Evolutionary conservation across 2,797 vertebrate genomes (phyloP).

Genomic region (Capromys pilorides): DNA sequence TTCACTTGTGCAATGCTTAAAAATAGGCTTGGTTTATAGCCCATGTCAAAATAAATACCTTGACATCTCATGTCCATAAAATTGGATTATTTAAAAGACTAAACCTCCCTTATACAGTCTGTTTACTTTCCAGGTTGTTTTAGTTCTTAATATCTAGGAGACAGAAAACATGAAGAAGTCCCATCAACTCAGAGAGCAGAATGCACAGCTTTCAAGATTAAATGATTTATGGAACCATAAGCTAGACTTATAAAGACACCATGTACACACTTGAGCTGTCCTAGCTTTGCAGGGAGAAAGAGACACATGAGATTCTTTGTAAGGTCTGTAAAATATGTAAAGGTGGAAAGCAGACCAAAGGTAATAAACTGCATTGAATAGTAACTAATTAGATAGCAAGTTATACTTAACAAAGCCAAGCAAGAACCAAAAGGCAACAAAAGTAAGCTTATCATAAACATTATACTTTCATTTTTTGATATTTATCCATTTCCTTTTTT

Average conservation of each 20-base stretch:
- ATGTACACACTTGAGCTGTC: not conserved
- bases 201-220: not conserved
- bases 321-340: not conserved
- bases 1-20: not conserved
- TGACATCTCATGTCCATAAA: not conserved
- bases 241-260: not conserved
- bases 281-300: not conserved
- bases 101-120: not conserved
- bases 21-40: not conserved
- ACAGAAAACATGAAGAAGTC: slow-evolving; percentile 19
- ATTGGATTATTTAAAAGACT: not conserved
- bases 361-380: not conserved
- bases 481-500: not conserved
- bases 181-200: not conserved
- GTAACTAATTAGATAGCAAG: slow-evolving; percentile 53
- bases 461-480: too few relatives aligned
- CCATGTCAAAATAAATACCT: slow-evolving; percentile 46
- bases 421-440: not conserved
- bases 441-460: not conserved
- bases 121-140: not conserved
- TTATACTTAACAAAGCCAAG: not conserved
- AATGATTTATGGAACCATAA: slow-evolving; percentile 36
- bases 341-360: slow-evolving; percentile 39
- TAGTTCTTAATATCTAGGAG: not conserved
- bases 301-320: slow-evolving; percentile 30